Conservation (phyloP, 2,888 invertebrate species). For the Gasteruption jaculator region DNA sequence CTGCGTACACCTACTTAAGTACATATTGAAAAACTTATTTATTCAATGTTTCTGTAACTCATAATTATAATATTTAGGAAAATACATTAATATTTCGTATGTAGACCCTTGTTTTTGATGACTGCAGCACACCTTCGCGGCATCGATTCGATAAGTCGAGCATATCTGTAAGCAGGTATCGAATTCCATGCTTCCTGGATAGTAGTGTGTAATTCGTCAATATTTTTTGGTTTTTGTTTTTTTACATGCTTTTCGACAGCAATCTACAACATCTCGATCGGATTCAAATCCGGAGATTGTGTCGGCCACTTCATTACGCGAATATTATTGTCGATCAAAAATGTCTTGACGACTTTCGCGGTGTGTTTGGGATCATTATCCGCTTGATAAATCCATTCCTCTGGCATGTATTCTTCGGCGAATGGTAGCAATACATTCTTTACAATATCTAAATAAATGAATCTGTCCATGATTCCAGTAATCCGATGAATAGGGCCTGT, state of each 20-base stretch:
- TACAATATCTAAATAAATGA: slow-evolving; percentile 10
- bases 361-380: slow-evolving; percentile 18
- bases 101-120: slow-evolving; percentile 4
- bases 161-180: slow-evolving; percentile 7
- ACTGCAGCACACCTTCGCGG: slow-evolving; percentile 12
- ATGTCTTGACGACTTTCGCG: slow-evolving; percentile 5
- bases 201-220: slow-evolving; percentile 9
- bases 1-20: too few species aligned
- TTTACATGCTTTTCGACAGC: slow-evolving; percentile 8
- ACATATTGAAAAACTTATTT: too few species aligned
- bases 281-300: slow-evolving; percentile 13
- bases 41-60: too few species aligned
- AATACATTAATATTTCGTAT: slow-evolving; percentile 13
- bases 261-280: slow-evolving; percentile 15
- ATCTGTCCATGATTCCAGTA: slow-evolving; percentile 9
- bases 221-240: slow-evolving; percentile 11
- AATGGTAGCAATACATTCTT: slow-evolving; percentile 10
- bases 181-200: slow-evolving; percentile 8
- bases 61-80: too few species aligned
- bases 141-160: slow-evolving; percentile 10
- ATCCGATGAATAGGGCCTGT: slow-evolving; percentile 11
- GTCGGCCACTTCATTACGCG: slow-evolving; percentile 13
- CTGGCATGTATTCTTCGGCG: slow-evolving; percentile 9
- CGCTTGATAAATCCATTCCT: slow-evolving; percentile 15
- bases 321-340: slow-evolving; percentile 7